Evolutionary conservation across 2,888 invertebrate species (phyloP).

Genomic region (Tetranychus piercei): DNA sequence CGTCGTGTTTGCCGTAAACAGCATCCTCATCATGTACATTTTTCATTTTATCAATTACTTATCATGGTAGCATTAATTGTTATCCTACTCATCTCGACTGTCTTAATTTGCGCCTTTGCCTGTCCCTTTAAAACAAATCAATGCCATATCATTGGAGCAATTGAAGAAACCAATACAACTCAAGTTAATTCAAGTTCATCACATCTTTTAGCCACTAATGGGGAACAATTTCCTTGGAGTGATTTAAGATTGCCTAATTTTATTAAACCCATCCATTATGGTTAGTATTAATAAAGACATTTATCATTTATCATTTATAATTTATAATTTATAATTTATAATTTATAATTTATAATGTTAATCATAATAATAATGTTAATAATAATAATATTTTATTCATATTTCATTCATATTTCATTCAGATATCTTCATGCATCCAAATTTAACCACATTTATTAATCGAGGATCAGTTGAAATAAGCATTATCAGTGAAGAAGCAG

Average conservation of each 20-base stretch:
- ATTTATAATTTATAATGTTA: too few species aligned
- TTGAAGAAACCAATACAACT: neutral
- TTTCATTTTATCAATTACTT: constrained; percentile 7
- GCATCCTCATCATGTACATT: constrained; percentile 11
- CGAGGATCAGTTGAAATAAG: constrained; percentile 45
- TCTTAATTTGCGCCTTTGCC: constrained; percentile 72
- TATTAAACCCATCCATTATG: constrained; percentile 58
- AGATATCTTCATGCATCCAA: constrained; percentile 73
- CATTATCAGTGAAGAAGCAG: constrained; percentile 27
- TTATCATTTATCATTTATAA: too few species aligned
- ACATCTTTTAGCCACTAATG: constrained; percentile 45
- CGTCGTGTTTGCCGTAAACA: constrained; percentile 8
- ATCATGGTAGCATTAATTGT: constrained; percentile 24
- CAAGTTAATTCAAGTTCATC: neutral
- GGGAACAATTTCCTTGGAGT: constrained; percentile 57
- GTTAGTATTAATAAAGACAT: neutral
- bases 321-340: too few species aligned
- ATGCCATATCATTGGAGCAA: constrained; percentile 30
- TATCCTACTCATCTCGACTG: constrained; percentile 38
- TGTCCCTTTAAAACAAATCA: constrained; percentile 44
- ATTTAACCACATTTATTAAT: constrained; percentile 68
- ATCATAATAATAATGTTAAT: too few species aligned
- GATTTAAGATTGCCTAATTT: constrained; percentile 55
- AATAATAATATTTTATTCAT: neutral
- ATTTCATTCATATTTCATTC: neutral